These are phyloP conservation scores for Cyclophora punctaria DNA, from an alignment of 2,888 invertebrate genomes.

Conservation along the genomic window DNA sequence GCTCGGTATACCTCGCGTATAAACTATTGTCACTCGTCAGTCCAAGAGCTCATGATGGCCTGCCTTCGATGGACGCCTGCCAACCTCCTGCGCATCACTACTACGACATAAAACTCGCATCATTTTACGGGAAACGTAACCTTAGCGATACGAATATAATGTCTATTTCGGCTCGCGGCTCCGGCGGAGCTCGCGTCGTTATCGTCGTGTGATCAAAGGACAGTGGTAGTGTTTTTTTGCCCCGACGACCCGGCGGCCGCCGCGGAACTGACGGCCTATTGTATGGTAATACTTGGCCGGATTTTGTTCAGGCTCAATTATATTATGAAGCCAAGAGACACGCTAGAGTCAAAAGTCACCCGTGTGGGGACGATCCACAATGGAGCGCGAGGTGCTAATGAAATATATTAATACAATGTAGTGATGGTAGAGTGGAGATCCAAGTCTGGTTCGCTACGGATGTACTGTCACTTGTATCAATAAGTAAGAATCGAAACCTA, in stretches of 20 bases:
- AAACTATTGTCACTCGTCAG: slow-evolving; percentile 68
- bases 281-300: slow-evolving; percentile 72
- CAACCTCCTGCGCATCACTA: slow-evolving; percentile 38
- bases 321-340: slow-evolving; percentile 71
- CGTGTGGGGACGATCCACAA: slow-evolving; percentile 14
- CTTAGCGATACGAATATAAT: neutral
- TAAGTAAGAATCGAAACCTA: too few relatives aligned
- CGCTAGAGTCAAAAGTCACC: slow-evolving; percentile 71
- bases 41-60: slow-evolving; percentile 67
- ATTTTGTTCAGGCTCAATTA: slow-evolving; percentile 74
- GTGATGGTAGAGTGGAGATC: too few relatives aligned
- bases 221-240: slow-evolving; percentile 71
- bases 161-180: slow-evolving; percentile 13
- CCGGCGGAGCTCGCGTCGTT: slow-evolving; percentile 20
- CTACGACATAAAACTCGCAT: slow-evolving; percentile 22
- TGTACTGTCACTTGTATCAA: too few relatives aligned
- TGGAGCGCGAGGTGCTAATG: too few relatives aligned
- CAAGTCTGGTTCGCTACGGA: too few relatives aligned
- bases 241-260: slow-evolving; percentile 68
- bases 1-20: slow-evolving; percentile 65
- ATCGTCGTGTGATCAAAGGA: slow-evolving; percentile 18
- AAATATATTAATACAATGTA: too few relatives aligned
- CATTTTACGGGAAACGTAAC: slow-evolving; percentile 7
- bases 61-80: slow-evolving; percentile 69
- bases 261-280: slow-evolving; percentile 69